phyloP scores from a whole-genome alignment of 2,797 vertebrate genomes.

The Dipus sagitta region DNA sequence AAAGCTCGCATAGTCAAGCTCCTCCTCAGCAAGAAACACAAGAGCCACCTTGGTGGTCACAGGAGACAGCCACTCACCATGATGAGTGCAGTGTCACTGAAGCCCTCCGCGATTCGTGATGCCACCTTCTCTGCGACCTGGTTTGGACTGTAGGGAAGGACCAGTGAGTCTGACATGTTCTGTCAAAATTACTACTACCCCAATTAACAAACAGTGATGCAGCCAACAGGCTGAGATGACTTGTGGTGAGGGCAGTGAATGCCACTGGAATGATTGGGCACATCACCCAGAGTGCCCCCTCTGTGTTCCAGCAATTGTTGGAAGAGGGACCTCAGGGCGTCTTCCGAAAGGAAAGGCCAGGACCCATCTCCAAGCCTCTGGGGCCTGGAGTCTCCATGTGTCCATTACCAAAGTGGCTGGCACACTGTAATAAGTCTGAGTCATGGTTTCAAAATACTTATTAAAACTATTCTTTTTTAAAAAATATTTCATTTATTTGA shows the following conservation, averaged over 20 bases:
- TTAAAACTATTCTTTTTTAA: not conserved
- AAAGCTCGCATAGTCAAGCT: not conserved
- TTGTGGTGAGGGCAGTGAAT: not conserved
- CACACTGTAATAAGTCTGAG: not conserved
- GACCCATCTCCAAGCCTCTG: not conserved
- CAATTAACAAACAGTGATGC: not conserved
- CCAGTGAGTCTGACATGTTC: not conserved
- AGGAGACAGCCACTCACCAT: constrained; percentile 89
- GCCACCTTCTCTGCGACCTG: constrained; percentile 98
- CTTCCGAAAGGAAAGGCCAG: not conserved
- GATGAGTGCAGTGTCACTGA: constrained; percentile 94
- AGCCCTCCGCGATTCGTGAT: constrained; percentile 96
- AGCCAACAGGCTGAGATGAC: not conserved
- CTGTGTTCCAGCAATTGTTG: not conserved
- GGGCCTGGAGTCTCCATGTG: not conserved
- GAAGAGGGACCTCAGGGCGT: not conserved
- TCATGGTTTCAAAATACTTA: not conserved
- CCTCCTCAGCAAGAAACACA: no score
- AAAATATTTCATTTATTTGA: no score
- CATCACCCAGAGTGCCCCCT: not conserved
- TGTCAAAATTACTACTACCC: not conserved
- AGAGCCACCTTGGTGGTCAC: not conserved
- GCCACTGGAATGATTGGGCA: fast-evolving
- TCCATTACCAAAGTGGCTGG: not conserved
- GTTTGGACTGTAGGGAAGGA: constrained; percentile 91